A percentile compares a stretch with the other conserved stretches of the same genome.
These are phyloP conservation scores for Dascillus cervinus DNA, from an alignment of 2,888 invertebrate species.

Conservation along the genomic window DNA sequence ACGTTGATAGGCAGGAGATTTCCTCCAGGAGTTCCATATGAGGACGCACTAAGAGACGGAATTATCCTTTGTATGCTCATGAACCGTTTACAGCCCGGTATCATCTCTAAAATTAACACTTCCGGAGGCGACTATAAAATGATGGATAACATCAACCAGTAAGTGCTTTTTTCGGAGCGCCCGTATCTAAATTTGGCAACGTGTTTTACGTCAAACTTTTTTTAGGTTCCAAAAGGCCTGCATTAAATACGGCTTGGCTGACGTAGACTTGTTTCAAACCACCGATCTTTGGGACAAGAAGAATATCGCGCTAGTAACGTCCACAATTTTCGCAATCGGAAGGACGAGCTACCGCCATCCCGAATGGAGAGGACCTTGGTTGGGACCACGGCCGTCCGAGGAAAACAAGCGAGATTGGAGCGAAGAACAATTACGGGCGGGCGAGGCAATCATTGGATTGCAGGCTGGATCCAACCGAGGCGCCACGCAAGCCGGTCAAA, in stretches of 20 bases:
- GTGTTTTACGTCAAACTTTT: slow-evolving; percentile 9
- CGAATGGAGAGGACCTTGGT: slow-evolving; percentile 72
- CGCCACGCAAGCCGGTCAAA: slow-evolving; percentile 80
- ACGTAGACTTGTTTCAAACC: slow-evolving; percentile 83
- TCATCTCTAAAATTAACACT: slow-evolving; percentile 74
- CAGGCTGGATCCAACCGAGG: slow-evolving; percentile 84
- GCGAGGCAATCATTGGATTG: slow-evolving; percentile 75
- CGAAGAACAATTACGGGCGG: slow-evolving; percentile 74
- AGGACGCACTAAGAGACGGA: slow-evolving; percentile 74
- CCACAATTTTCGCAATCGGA: slow-evolving; percentile 81
- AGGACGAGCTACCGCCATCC: slow-evolving; percentile 79
- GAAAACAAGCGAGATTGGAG: slow-evolving; percentile 76
- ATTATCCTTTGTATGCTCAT: slow-evolving; percentile 82
- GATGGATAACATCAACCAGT: slow-evolving; percentile 94
- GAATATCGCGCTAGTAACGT: slow-evolving; percentile 81
- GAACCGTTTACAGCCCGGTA: slow-evolving; percentile 80
- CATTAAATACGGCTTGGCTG: slow-evolving; percentile 74
- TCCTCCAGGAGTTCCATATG: slow-evolving; percentile 63
- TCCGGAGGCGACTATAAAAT: slow-evolving; percentile 89
- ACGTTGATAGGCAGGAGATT: slow-evolving; percentile 70
- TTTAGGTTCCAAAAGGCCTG: slow-evolving; percentile 75
- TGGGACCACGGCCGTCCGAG: slow-evolving; percentile 82
- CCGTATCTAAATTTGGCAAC: neutral
- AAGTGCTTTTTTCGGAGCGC: slow-evolving; percentile 33
- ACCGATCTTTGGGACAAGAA: slow-evolving; percentile 88